Evolutionary conservation across 1,140 invertebrate genomes (phyloP), one percentile per base, ranked within the genome.

Genomic region (Caenorhabditis tropicalis): DNA sequence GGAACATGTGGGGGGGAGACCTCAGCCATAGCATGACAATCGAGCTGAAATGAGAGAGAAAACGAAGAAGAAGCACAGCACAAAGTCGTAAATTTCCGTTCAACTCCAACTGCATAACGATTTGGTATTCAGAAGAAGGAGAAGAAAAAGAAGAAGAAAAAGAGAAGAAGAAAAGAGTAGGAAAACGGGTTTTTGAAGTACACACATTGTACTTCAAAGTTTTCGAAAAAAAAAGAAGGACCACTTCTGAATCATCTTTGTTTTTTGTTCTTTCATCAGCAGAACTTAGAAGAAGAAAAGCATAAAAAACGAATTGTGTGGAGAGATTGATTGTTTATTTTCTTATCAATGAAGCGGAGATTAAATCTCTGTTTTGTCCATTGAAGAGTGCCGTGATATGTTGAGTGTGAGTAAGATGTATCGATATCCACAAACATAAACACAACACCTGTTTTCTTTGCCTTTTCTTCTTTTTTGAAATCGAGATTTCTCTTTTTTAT

Each of bases 31-130:
- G 65, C 65, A 74, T 74, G 65, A 74, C 65, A 74, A 74, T 74
- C 65, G 65, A 74, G 65, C 65, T 74, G 65, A 74, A 74, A 74
- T 43, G 65, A 74, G 65, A 74, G 65, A 74, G 43, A 60, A 33
- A 36, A 65, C 33, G 53, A 29, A 29, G 53, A 58, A 29, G 53
- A 65, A 65, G 58, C 29, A 65, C 29, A 65, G 65, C 65, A 74
- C 36, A 46, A 74, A 74, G 65, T 74, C 65, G 65, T 74, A 39
- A 74, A 43, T 74, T 74, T 74, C 65, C 58, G 31, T 60, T 60
- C 27, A 60, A 60, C 27, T 33, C 31, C 4, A 65, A 33, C 24
- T 56, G 53, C 53, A 56, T 56, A 56, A 56, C 7, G 53, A 56
- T 56, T 56, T 56, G 53, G 53, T 56, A 27, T 51, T 51, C 48